phyloP scores from a whole-genome alignment of 2,797 vertebrate genomes.

The Galago senegalensis region DNA sequence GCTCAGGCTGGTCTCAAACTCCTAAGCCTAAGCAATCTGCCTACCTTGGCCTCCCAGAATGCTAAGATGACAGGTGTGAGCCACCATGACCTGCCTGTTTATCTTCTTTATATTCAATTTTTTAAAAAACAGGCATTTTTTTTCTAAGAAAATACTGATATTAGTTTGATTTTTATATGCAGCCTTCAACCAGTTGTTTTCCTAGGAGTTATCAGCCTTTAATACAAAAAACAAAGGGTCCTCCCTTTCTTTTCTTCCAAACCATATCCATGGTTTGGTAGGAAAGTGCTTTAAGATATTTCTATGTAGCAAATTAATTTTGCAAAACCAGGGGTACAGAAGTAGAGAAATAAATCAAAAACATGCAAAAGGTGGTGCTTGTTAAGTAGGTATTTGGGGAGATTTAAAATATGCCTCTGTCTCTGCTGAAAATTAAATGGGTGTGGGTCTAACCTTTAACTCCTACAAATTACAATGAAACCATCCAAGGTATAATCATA shows the following conservation, averaged over 20 bases:
- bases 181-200: background rate
- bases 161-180: slow-evolving; percentile 32
- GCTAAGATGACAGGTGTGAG: no score
- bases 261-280: slow-evolving; percentile 22
- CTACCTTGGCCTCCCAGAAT: no score
- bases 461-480: slow-evolving; percentile 60
- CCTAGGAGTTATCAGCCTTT: background rate
- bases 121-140: slow-evolving; percentile 22
- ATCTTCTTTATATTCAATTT: background rate
- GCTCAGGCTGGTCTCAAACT: no score
- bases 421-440: slow-evolving; percentile 73
- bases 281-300: slow-evolving; percentile 60
- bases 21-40: no score
- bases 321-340: slow-evolving; percentile 51
- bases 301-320: slow-evolving; percentile 66
- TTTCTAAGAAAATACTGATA: slow-evolving; percentile 48
- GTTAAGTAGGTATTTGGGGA: slow-evolving; percentile 60
- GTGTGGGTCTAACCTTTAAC: slow-evolving; percentile 54
- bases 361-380: slow-evolving; percentile 53
- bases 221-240: background rate
- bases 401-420: slow-evolving; percentile 68
- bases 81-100: background rate
- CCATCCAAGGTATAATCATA: slow-evolving; percentile 37
- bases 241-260: background rate
- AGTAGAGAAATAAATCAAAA: slow-evolving; percentile 70